These are phyloP conservation scores for Crenuchus spilurus DNA, from an alignment of 2,797 vertebrate species.

Conservation along the genomic window DNA sequence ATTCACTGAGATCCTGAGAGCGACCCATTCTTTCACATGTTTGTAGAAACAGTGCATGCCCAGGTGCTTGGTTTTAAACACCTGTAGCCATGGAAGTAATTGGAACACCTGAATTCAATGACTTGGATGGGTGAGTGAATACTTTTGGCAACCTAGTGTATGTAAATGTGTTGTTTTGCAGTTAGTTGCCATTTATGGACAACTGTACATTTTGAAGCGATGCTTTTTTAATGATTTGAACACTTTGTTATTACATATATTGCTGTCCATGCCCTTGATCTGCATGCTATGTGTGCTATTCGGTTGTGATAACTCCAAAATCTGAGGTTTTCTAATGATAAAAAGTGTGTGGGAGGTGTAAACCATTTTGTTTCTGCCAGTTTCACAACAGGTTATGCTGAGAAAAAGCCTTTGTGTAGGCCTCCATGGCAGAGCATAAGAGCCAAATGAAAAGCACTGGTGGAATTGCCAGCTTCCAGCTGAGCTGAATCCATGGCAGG, in stretches of 20 bases:
- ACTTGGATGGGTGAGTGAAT: too few species aligned
- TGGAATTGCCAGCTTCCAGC: slow-evolving; percentile 37
- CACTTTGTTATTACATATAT: not conserved
- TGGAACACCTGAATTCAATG: too few species aligned
- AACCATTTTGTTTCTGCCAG: slow-evolving; percentile 24
- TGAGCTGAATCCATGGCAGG: slow-evolving; percentile 20
- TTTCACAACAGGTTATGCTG: slow-evolving; percentile 17
- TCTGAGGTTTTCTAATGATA: slow-evolving; percentile 6
- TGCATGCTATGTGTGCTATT: not conserved
- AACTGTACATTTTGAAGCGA: too few species aligned
- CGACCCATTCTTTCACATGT: too few species aligned
- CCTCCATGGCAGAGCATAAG: not conserved
- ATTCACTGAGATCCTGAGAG: not conserved
- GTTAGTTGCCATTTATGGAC: too few species aligned
- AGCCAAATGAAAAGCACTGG: slow-evolving; percentile 11
- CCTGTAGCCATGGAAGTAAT: too few species aligned
- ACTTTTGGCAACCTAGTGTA: too few species aligned
- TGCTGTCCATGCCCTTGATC: not conserved
- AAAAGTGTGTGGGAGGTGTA: not conserved
- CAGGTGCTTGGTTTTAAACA: too few species aligned
- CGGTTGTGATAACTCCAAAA: not conserved
- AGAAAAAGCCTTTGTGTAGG: slow-evolving; percentile 29
- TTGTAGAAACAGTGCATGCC: too few species aligned
- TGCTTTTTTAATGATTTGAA: too few species aligned
- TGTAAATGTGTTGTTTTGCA: too few species aligned